phyloP scores from a whole-genome alignment of 2,888 invertebrate genomes.

The Globia sparganii region DNA sequence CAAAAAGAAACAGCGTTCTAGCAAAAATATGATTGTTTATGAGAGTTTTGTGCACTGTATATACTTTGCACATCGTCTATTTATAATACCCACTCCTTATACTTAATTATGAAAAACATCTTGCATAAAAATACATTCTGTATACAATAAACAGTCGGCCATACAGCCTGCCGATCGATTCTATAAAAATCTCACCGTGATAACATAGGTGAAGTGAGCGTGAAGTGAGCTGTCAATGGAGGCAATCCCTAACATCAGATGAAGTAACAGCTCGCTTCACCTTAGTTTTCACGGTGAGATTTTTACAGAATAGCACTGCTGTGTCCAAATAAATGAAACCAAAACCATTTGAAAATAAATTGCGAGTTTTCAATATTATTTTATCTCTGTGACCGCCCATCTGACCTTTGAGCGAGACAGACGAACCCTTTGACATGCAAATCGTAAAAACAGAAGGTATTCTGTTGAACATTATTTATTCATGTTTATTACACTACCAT shows the following conservation, averaged over 20 bases:
- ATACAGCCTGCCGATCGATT: too few species aligned
- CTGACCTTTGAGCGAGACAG: constrained; percentile 10
- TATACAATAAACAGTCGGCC: background rate
- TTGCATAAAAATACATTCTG: background rate
- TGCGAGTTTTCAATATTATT: constrained; percentile 9
- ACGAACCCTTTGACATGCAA: constrained; percentile 46
- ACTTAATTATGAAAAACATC: background rate
- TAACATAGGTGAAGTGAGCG: too few species aligned
- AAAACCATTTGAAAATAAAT: background rate
- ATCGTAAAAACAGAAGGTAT: constrained; percentile 48
- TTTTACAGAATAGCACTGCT: too few species aligned
- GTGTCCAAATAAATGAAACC: background rate
- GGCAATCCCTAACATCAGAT: too few species aligned
- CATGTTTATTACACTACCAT: constrained; percentile 56
- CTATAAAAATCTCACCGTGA: too few species aligned
- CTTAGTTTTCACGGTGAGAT: too few species aligned
- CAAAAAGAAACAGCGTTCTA: background rate
- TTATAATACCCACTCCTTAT: background rate
- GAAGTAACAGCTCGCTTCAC: too few species aligned
- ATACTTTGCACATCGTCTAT: background rate
- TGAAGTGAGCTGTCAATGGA: too few species aligned
- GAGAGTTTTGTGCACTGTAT: background rate
- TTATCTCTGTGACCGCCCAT: constrained; percentile 11
- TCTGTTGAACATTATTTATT: constrained; percentile 48
- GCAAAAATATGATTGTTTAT: background rate